Percentiles rank a stretch among this genome's conserved stretches.
Conservation (phyloP, 2,113 vertebrate genomes). For the Lichenostomus cassidix region DNA sequence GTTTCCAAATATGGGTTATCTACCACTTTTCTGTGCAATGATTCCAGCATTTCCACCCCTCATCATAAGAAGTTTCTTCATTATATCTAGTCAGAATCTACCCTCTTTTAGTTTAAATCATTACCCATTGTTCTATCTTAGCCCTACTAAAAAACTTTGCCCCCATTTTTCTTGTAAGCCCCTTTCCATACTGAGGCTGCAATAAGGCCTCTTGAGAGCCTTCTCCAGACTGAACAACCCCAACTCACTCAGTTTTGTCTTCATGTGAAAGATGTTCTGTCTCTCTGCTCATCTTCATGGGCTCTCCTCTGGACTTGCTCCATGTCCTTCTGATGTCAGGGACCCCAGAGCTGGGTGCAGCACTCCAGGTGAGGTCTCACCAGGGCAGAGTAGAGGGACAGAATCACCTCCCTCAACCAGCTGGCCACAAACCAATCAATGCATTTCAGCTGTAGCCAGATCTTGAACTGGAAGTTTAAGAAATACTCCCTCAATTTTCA, state of each 20-base stretch:
- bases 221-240: not conserved
- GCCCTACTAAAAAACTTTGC: not conserved
- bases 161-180: not conserved
- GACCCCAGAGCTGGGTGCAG: not conserved
- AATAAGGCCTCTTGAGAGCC: not conserved
- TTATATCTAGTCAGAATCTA: not conserved
- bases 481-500: not conserved
- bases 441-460: not conserved
- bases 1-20: not conserved
- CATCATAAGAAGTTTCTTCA: not conserved
- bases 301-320: not conserved
- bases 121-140: not conserved
- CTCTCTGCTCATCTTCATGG: too few relatives aligned
- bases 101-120: not conserved
- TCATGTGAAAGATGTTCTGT: not conserved
- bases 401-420: not conserved
- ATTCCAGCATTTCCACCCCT: not conserved
- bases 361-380: not conserved
- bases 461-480: not conserved
- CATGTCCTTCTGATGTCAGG: not conserved
- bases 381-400: fast-evolving
- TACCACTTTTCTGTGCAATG: not conserved
- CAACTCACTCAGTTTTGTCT: not conserved
- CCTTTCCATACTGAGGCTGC: not conserved
- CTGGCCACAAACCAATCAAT: not conserved